Percentiles rank a stretch among this genome's conserved stretches.
phyloP scores from a whole-genome alignment of 2,113 vertebrate species.

The Brachypteracias leptosomus region DNA sequence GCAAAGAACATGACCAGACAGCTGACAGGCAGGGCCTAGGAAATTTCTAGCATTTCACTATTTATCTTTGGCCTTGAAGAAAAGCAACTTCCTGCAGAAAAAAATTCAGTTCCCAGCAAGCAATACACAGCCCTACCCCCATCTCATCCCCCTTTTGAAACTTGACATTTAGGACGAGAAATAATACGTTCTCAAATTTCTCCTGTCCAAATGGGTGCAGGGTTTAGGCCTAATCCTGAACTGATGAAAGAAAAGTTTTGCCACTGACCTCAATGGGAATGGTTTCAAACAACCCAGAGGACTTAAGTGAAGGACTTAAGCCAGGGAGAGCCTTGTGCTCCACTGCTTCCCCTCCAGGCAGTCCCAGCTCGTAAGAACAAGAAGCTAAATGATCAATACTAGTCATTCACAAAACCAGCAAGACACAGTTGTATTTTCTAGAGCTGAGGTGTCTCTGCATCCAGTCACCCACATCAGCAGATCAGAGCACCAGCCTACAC shows the following conservation, averaged over 20 bases:
- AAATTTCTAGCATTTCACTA: conserved; percentile 10
- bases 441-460: neutral
- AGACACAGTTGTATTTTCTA: neutral
- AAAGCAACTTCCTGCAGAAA: conserved; percentile 26
- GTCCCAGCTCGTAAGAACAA: neutral
- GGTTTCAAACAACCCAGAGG: neutral
- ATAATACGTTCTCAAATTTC: neutral
- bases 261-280: neutral
- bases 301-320: neutral
- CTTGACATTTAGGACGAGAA: neutral
- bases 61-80: conserved; percentile 24
- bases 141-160: neutral
- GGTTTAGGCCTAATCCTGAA: neutral
- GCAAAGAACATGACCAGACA: neutral
- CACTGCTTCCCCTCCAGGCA: neutral
- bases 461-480: neutral
- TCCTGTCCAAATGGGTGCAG: neutral
- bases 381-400: neutral
- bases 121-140: neutral
- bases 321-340: neutral
- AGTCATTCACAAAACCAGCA: neutral
- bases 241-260: neutral
- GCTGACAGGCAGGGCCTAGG: neutral
- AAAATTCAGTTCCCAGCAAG: neutral
- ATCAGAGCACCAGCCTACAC: neutral